A percentile compares a stretch with the other conserved stretches of the same genome.
Conservation (phyloP, 2,888 invertebrate genomes). For the Ceriagrion tenellum region DNA sequence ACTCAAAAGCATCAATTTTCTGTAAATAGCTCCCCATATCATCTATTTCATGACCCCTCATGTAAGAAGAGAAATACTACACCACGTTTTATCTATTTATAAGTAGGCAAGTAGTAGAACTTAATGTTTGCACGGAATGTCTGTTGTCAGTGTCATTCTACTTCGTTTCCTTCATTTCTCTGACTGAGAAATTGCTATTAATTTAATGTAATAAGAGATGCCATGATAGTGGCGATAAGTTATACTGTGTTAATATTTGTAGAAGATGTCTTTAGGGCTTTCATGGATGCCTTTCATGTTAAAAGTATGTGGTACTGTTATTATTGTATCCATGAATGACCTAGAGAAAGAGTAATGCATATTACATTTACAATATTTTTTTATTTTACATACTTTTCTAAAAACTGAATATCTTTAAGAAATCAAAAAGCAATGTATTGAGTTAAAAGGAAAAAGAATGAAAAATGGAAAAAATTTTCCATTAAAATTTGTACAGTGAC, state of each 20-base stretch:
- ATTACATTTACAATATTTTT: slow-evolving; percentile 56
- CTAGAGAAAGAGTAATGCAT: slow-evolving; percentile 60
- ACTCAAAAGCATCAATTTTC: not conserved
- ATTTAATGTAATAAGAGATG: slow-evolving; percentile 19
- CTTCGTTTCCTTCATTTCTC: not conserved
- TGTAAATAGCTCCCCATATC: not conserved
- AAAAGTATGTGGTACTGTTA: not conserved
- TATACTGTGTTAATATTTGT: not conserved
- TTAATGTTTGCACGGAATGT: not conserved
- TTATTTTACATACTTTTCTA: slow-evolving; percentile 30
- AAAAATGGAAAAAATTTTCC: slow-evolving; percentile 37
- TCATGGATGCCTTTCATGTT: slow-evolving; percentile 3
- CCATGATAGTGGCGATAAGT: not conserved
- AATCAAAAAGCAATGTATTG: not conserved
- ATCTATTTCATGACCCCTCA: not conserved
- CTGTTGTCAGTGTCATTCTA: not conserved
- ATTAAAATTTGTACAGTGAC: slow-evolving; percentile 15
- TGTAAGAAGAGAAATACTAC: not conserved
- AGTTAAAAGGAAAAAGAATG: not conserved
- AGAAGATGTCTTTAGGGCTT: slow-evolving; percentile 43
- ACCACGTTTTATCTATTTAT: slow-evolving; percentile 20
- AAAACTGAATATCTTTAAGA: not conserved
- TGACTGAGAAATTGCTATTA: not conserved
- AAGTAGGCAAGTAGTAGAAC: not conserved
- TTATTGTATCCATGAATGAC: slow-evolving; percentile 12